These are phyloP conservation scores for Protobothrops flavoviridis DNA, from an alignment of 2,113 vertebrate genomes.

Conservation along the genomic window DNA sequence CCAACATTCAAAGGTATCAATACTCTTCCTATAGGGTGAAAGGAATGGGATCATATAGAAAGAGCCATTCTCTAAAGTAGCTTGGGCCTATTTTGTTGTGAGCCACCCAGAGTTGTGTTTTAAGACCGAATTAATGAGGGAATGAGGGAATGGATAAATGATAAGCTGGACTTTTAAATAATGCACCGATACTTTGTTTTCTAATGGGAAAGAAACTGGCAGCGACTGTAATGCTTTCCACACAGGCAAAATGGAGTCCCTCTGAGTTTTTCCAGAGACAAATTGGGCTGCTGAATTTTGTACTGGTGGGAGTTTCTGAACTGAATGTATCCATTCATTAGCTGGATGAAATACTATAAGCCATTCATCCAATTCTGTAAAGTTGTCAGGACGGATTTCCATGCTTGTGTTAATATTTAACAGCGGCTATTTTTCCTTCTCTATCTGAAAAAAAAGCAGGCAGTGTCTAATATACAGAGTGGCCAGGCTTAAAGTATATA, in stretches of 20 bases:
- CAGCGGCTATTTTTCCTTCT: background rate
- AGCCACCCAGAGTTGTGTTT: background rate
- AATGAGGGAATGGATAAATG: background rate
- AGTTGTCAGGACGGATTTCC: background rate
- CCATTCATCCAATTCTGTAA: background rate
- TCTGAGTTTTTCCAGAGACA: background rate
- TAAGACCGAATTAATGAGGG: background rate
- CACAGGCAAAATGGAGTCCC: background rate
- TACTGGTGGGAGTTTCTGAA: background rate
- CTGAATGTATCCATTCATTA: background rate
- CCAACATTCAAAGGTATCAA: background rate
- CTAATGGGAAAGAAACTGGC: background rate
- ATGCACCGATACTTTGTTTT: background rate
- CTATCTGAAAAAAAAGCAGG: background rate
- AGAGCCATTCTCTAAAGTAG: background rate
- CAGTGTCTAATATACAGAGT: background rate
- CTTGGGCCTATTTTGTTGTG: background rate
- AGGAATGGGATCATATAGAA: background rate
- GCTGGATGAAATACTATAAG: background rate
- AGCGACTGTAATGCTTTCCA: background rate
- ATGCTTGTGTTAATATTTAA: background rate
- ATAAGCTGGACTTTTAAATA: background rate
- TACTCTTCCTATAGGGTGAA: background rate
- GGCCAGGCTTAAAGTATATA: background rate
- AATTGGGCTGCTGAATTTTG: background rate